A percentile compares a stretch with the other conserved stretches of the same genome.
These are phyloP conservation scores for Temnothorax ravouxi DNA, from an alignment of 2,888 invertebrate genomes.

Conservation along the genomic window DNA sequence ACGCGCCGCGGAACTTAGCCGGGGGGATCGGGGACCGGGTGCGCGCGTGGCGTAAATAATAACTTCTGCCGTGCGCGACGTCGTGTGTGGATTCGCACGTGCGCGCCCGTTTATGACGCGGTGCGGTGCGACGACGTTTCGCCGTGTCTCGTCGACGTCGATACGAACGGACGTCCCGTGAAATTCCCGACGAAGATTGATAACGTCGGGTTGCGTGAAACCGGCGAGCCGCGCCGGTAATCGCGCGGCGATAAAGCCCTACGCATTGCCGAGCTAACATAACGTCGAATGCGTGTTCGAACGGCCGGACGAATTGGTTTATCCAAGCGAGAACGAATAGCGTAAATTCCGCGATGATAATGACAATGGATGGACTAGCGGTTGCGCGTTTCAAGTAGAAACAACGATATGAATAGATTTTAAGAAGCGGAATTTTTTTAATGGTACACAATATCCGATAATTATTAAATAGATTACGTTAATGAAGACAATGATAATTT, in stretches of 20 bases:
- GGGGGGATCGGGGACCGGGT: not conserved
- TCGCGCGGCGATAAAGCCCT: constrained; percentile 27
- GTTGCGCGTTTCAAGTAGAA: not conserved
- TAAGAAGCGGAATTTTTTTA: not conserved
- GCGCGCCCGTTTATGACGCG: constrained; percentile 44
- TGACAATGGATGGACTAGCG: not conserved
- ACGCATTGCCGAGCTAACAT: constrained; percentile 12
- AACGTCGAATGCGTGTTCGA: not conserved
- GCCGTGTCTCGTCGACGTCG: constrained; percentile 38
- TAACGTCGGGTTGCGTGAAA: constrained; percentile 23
- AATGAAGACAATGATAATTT: not conserved
- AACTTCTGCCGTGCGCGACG: constrained; percentile 59
- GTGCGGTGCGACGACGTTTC: constrained; percentile 39
- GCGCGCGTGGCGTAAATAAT: constrained; percentile 73
- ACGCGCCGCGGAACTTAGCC: constrained; percentile 72
- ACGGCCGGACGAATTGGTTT: constrained; percentile 30
- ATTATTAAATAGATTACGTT: not conserved
- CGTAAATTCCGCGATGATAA: constrained; percentile 26
- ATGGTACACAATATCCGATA: not conserved
- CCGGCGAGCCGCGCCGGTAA: constrained; percentile 26
- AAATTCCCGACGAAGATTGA: constrained; percentile 55
- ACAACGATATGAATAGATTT: not conserved
- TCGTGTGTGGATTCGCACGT: constrained; percentile 47
- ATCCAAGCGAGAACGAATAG: constrained; percentile 29
- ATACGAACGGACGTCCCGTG: constrained; percentile 28